Conservation (phyloP, 2,113 vertebrate genomes). For the Heliornis fulica region DNA sequence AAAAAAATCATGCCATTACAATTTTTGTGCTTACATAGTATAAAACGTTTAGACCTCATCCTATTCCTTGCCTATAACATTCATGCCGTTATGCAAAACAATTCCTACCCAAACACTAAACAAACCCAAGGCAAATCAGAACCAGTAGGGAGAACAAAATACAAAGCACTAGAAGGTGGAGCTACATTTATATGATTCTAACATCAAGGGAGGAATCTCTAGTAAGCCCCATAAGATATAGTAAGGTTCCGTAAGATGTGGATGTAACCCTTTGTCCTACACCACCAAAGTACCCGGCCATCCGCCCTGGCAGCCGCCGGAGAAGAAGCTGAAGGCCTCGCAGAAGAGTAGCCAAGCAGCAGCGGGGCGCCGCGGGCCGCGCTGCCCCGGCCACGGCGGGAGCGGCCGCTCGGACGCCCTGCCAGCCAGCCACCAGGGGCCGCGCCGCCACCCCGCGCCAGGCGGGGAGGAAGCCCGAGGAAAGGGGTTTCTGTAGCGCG, state of each 20-base stretch:
- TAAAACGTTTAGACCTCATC: background rate
- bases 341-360: background rate
- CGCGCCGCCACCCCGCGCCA: background rate
- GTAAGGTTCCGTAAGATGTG: too few species aligned
- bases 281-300: too few species aligned
- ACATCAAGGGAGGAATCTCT: background rate
- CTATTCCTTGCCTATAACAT: background rate
- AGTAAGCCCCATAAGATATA: too few species aligned
- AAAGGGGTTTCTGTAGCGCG: background rate
- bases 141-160: background rate
- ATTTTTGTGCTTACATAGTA: background rate
- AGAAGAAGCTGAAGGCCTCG: background rate
- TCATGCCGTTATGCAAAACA: background rate
- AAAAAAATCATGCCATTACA: background rate
- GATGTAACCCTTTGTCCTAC: too few species aligned
- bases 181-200: background rate
- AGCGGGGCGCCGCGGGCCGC: background rate
- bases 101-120: background rate
- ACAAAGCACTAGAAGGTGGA: background rate
- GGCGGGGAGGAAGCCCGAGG: background rate
- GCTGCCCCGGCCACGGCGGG: background rate
- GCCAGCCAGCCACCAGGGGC: slow-evolving; percentile 70
- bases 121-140: background rate
- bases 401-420: background rate
- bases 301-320: background rate